phyloP scores from a whole-genome alignment of 2,113 vertebrate genomes.

The Pelodiscus sinensis region DNA sequence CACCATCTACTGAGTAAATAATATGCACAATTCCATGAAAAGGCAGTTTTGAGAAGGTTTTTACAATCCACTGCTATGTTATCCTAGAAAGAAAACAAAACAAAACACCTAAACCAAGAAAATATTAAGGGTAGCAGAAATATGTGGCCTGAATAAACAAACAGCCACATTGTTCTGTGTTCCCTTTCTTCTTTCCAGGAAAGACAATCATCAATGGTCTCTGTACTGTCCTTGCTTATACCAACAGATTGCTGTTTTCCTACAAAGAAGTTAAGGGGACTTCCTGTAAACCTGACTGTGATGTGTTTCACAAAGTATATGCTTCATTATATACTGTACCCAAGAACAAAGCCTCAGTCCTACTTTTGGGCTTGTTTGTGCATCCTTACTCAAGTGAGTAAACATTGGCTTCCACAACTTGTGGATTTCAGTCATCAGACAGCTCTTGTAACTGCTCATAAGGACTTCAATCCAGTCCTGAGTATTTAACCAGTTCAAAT shows the following conservation, averaged over 20 bases:
- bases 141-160: slow-evolving; percentile 27
- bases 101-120: slow-evolving; percentile 23
- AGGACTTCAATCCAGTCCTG: not conserved
- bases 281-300: slow-evolving; percentile 7
- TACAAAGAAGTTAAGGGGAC: slow-evolving; percentile 5
- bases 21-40: not conserved
- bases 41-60: not conserved
- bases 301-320: not conserved
- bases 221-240: slow-evolving; percentile 46
- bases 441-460: not conserved
- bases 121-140: slow-evolving; percentile 37
- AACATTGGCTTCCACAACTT: not conserved
- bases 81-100: slow-evolving; percentile 22
- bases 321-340: not conserved
- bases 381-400: not conserved
- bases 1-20: not conserved
- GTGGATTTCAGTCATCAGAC: slow-evolving; percentile 35
- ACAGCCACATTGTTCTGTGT: slow-evolving; percentile 56
- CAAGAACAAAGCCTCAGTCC: not conserved
- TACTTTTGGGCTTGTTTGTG: not conserved
- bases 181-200: slow-evolving; percentile 55
- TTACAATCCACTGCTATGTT: not conserved
- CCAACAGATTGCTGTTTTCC: not conserved
- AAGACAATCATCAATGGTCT: slow-evolving; percentile 7
- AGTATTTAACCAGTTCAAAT: not conserved